A percentile compares a stretch with the other conserved stretches of the same genome.
phyloP scores from a whole-genome alignment of 2,113 vertebrate genomes.

The Oncorhynchus clarkii region DNA sequence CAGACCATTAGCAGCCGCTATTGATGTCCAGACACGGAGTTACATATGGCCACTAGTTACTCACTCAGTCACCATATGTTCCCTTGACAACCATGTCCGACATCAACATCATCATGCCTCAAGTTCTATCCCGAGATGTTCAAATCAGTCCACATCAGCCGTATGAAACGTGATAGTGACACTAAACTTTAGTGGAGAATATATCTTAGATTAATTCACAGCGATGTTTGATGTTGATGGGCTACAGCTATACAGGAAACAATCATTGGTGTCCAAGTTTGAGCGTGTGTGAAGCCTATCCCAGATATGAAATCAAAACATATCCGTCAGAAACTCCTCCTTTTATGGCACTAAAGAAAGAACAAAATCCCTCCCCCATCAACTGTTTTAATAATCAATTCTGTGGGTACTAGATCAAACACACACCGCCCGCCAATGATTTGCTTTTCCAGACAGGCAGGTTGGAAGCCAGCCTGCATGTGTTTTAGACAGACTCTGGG shows the following conservation, averaged over 20 bases:
- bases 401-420: slow-evolving; percentile 62
- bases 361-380: slow-evolving; percentile 23
- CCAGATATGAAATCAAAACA: slow-evolving; percentile 56
- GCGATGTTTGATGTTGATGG: slow-evolving; percentile 54
- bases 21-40: slow-evolving; percentile 62
- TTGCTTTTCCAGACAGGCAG: slow-evolving; percentile 48
- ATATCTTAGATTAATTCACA: slow-evolving; percentile 40
- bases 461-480: slow-evolving; percentile 36
- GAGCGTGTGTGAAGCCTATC: slow-evolving; percentile 48
- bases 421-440: slow-evolving; percentile 50
- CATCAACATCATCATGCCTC: slow-evolving; percentile 40
- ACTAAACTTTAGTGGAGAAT: slow-evolving; percentile 36
- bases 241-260: slow-evolving; percentile 45
- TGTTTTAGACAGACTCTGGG: too few relatives aligned
- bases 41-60: slow-evolving; percentile 65
- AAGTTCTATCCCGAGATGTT: slow-evolving; percentile 53
- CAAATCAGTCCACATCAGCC: slow-evolving; percentile 53
- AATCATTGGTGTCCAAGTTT: slow-evolving; percentile 52
- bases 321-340: slow-evolving; percentile 55
- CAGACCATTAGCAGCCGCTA: slow-evolving; percentile 23
- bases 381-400: slow-evolving; percentile 64
- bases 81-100: slow-evolving; percentile 50
- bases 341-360: slow-evolving; percentile 46
- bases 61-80: slow-evolving; percentile 67
- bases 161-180: slow-evolving; percentile 44